Conservation (phyloP, 2,888 invertebrate genomes). For the Phortica okadai region DNA sequence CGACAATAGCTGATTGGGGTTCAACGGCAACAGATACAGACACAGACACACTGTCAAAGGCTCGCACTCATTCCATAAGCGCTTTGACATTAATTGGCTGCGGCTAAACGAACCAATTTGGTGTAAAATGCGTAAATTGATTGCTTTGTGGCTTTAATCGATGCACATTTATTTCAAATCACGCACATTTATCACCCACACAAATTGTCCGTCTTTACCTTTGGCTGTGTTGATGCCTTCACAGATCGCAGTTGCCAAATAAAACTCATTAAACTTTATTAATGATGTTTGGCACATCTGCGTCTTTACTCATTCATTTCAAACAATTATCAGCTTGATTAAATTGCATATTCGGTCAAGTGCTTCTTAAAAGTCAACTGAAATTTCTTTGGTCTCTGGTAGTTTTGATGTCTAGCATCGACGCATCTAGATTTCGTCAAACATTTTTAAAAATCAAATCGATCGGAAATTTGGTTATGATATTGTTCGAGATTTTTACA, state of each 20-base stretch:
- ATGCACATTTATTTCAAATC: slow-evolving; percentile 71
- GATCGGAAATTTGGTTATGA: too few species aligned
- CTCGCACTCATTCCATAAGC: background rate
- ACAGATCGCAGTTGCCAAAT: slow-evolving; percentile 3
- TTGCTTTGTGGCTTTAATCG: slow-evolving; percentile 73
- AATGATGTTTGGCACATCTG: slow-evolving; percentile 56
- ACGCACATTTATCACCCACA: slow-evolving; percentile 70
- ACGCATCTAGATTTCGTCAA: background rate
- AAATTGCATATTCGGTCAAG: background rate
- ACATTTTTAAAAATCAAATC: too few species aligned
- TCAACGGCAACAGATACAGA: background rate
- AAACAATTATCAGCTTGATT: slow-evolving; percentile 55
- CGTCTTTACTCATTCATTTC: slow-evolving; percentile 62
- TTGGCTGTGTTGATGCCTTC: background rate
- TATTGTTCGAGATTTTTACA: too few species aligned
- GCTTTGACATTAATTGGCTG: slow-evolving; percentile 68
- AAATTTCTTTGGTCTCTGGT: background rate
- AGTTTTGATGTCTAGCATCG: too few species aligned
- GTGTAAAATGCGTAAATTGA: slow-evolving; percentile 71
- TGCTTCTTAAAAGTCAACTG: background rate
- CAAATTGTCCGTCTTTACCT: background rate
- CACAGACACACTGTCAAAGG: background rate
- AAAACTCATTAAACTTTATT: slow-evolving; percentile 16
- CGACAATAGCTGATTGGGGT: background rate
- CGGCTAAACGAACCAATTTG: slow-evolving; percentile 61